Evolutionary conservation across 2,888 invertebrate species (phyloP), one percentile per base, ranked within the genome.

Genomic region (Pemphredon lugubris): DNA sequence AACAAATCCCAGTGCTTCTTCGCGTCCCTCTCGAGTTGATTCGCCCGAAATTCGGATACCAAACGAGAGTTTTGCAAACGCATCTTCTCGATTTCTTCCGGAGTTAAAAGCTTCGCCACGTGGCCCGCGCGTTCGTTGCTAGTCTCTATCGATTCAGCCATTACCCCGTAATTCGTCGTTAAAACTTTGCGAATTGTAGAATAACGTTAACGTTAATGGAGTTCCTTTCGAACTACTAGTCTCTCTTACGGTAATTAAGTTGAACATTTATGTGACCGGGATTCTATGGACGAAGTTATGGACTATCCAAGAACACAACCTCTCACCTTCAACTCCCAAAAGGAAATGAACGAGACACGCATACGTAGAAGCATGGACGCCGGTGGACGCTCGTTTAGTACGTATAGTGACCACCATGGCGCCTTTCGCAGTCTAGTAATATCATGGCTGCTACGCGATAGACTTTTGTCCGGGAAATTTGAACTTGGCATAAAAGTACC

Each of bases 1-100:
- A 99, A 99, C 55, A 97, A 91, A 90, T 98, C 98, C 98, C 98
- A 99, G 86, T 98, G 94, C 70, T 95, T 95, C 84, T 94, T 94
- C 0, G 97, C 96, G 83, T 98, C 94, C 45, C 90, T 90, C 88
- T 98, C 98, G 1, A 98, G 88, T 87, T 95, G 93, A 1, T 91
- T 90, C 1, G 96, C 96, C 86, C 95, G 95, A 80, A 94, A 93
- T 81, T 94, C 93, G 0, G 95, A 90, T 0, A 96, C 93, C 26
- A 94, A 81, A 1, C 93, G 92, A 0, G 91, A 91, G 87, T 97
- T 93, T 90, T 97, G 96, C 0, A 91, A 91, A 39, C 92, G 90
- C 34, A 97, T 91, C 67, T 92, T 92, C 40, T 90, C 89, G 45
- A 91, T 91, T 82, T 96, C 95, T 51, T 93, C 92, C 0, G 90